These are phyloP conservation scores for Pongo abelii DNA, from an alignment of 2,113 vertebrate species.

Conservation along the genomic window DNA sequence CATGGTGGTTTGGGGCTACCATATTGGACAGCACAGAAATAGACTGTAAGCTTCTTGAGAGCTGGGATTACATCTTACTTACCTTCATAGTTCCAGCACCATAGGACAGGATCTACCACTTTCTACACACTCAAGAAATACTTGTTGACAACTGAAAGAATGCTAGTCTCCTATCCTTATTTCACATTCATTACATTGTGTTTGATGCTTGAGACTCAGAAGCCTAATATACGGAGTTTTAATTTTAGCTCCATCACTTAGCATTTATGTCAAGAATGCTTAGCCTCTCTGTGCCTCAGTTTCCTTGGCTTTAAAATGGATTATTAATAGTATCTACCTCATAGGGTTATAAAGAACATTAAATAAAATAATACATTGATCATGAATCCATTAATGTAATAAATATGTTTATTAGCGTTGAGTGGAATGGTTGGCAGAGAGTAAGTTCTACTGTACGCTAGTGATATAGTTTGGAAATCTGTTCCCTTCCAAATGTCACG, in stretches of 20 bases:
- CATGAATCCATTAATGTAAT: not conserved
- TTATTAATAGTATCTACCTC: not conserved
- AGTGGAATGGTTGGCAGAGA: not conserved
- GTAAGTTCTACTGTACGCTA: not conserved
- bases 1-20: not conserved
- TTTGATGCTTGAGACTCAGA: not conserved
- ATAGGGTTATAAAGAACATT: not conserved
- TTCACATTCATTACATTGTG: not conserved
- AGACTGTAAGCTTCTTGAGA: not conserved
- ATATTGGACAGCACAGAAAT: not conserved
- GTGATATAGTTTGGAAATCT: too few relatives aligned
- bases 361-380: not conserved
- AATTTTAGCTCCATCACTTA: not conserved
- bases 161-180: not conserved
- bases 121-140: not conserved
- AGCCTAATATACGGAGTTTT: not conserved
- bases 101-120: not conserved
- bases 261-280: not conserved
- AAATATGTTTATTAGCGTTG: not conserved
- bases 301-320: not conserved
- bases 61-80: not conserved
- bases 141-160: not conserved
- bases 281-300: not conserved
- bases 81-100: not conserved
- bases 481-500: too few relatives aligned